Evolutionary conservation across 1,140 invertebrate genomes (phyloP).

Genomic region (Chymomyza costata): DNA sequence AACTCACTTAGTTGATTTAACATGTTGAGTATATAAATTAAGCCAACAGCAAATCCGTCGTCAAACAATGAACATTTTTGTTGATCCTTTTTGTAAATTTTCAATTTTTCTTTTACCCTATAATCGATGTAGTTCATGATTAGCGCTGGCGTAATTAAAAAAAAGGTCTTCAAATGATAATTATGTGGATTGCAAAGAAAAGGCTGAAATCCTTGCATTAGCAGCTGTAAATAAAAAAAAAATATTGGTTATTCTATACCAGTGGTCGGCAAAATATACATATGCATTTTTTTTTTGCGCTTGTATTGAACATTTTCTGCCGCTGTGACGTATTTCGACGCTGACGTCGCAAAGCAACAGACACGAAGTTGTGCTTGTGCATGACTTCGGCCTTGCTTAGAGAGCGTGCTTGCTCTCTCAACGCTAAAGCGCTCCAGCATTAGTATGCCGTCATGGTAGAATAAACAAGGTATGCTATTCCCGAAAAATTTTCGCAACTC

Average conservation of each 20-base stretch:
- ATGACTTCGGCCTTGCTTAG: too few relatives aligned
- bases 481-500: too few relatives aligned
- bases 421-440: too few relatives aligned
- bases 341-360: too few relatives aligned
- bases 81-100: slow-evolving; percentile 85
- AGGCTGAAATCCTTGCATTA: slow-evolving; percentile 94
- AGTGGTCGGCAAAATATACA: too few relatives aligned
- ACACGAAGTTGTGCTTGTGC: too few relatives aligned
- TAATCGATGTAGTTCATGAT: slow-evolving; percentile 97
- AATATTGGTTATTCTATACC: not conserved
- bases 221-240: slow-evolving; percentile 77
- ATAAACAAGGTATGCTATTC: too few relatives aligned
- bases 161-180: slow-evolving; percentile 94
- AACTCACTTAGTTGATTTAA: slow-evolving; percentile 87
- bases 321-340: too few relatives aligned
- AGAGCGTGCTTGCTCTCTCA: too few relatives aligned
- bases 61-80: slow-evolving; percentile 90
- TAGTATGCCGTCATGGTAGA: too few relatives aligned
- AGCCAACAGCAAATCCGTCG: slow-evolving; percentile 98
- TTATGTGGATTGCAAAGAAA: slow-evolving; percentile 92
- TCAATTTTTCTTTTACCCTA: slow-evolving; percentile 93
- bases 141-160: slow-evolving; percentile 93
- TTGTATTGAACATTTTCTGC: too few relatives aligned
- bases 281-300: too few relatives aligned
- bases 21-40: slow-evolving; percentile 84